These are phyloP conservation scores for Ailuropoda melanoleuca DNA, from an alignment of 2,113 vertebrate genomes.

Conservation along the genomic window DNA sequence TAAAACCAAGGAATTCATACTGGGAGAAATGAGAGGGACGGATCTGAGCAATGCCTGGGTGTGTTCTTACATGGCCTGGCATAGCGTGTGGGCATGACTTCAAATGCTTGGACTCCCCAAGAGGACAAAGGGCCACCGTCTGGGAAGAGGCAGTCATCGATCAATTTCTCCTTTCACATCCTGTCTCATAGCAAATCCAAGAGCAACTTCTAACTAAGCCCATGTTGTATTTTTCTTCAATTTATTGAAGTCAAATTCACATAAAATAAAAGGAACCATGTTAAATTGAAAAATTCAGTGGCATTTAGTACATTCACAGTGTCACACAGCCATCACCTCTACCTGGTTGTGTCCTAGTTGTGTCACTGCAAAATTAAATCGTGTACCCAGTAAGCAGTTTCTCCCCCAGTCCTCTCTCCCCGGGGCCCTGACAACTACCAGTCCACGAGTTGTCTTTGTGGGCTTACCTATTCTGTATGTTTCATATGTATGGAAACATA, in stretches of 20 bases:
- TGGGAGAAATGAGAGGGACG: neutral
- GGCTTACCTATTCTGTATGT: neutral
- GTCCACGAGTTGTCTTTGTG: neutral
- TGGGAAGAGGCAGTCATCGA: neutral
- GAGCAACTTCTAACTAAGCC: neutral
- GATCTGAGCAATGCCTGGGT: neutral
- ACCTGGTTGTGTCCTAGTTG: too few species aligned
- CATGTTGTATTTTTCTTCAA: neutral
- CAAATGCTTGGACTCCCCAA: neutral
- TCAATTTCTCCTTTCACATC: neutral
- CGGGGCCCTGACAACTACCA: neutral
- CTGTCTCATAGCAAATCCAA: neutral
- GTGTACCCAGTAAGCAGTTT: neutral
- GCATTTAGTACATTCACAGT: neutral
- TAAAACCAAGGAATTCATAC: neutral
- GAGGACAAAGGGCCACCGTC: neutral
- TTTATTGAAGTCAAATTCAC: neutral
- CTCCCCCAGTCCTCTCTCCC: neutral
- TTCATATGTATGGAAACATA: neutral
- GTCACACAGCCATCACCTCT: neutral
- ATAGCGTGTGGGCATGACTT: neutral
- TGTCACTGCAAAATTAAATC: neutral
- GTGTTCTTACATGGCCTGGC: accelerated
- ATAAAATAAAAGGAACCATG: neutral
- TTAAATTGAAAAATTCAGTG: neutral